Base-by-base conservation (phyloP, 2,888 invertebrate species). In the Cerastis rubricosa region DNA sequence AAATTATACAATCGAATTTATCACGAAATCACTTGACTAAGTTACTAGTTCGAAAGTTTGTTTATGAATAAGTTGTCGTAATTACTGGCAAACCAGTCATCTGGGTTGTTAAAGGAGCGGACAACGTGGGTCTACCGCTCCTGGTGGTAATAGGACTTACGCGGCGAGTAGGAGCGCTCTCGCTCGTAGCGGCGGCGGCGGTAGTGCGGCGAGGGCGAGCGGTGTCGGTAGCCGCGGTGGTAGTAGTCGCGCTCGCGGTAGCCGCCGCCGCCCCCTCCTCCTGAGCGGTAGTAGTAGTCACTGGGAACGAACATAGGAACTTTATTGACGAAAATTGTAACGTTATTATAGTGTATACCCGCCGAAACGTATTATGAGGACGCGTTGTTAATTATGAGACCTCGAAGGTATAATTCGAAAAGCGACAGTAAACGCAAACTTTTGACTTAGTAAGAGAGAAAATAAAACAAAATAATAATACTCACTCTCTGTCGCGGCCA, bases 131-230 rank as follows among this genome's bases (percentile, higher is more conserved):
- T 74, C 69, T 90, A 90, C 74, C 91, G 90, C 81, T 91, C 90
- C 85, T 90, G 90, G 78, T 91, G 90, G 91, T 91, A 91, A 90
- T 91, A 91, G 85, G 94, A 98, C 98, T 98, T 97, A 98, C 98
- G 98, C 94, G 98, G 98, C 90, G 98, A 98, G 95, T 98, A 98
- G 84, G 98, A 98, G 90, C 98, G 97, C 85, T 98, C 98, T 78
- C 98, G 97, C 87, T 98, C 98, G 93, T 98, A 98, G 89, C 98
- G 97, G 83, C 97, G 96, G 88, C 97, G 97, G 89, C 97, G 97
- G 95, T 98, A 97, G 95, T 98, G 98, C 79, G 98, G 98, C 72
- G 98, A 98, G 51, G 98, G 98, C 69, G 98, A 97, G 86, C 97
- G 97, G 93, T 97, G 97, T 71, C 97, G 95, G 93, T 97, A 97